Base-by-base conservation (phyloP, 2,113 vertebrate genomes). In the Apodemus speciosus region DNA sequence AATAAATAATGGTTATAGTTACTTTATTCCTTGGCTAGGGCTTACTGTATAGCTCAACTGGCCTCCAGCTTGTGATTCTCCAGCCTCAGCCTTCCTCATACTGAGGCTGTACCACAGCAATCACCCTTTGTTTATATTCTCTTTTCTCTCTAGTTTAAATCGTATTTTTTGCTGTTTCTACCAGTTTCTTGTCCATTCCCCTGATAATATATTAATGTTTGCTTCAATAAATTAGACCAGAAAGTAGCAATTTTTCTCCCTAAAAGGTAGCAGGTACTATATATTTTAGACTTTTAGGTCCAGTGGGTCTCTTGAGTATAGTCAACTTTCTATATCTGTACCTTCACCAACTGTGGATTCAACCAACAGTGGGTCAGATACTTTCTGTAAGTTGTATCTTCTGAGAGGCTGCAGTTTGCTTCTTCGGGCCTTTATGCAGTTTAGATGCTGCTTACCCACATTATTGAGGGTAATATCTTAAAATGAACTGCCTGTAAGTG, bases 131-230 rank as follows among this genome's bases (percentile, higher is more conserved):
- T 87, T 25, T 25, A 43, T 80, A 88, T 27, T 16, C 46, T 84
- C 0, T 77, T 9, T 27, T 32, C 75, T 9, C 21, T 25, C 75
- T 88, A 10, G 5, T 95, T 72, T 32, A 43, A 83, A 15, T 71
- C 49, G 27, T 96, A 1, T 90, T 92, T 94, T 79, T 23, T 90
- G 94, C 80, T 30, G 62, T 75, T 64, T 84, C 20, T 30, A 58
- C 32, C 20, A 43, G 85, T 96, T 84, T 69, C 43, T 88, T 95
- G 27, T 14, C 38, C 16, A 76, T 69, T 25, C 0, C 87, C 71
- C 76, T 90, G 43, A 87, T 49, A 73, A 35, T 68, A 90, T 73
- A 64, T 85, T 93, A 66, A 69, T 95, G n/a, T 14, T 91, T 83
- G 83, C 40, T 87, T 21, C 90, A 32, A 38, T 85, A 69, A 96